These are phyloP conservation scores for Dicrurus megarhynchus DNA, from an alignment of 2,113 vertebrate species.

Conservation along the genomic window DNA sequence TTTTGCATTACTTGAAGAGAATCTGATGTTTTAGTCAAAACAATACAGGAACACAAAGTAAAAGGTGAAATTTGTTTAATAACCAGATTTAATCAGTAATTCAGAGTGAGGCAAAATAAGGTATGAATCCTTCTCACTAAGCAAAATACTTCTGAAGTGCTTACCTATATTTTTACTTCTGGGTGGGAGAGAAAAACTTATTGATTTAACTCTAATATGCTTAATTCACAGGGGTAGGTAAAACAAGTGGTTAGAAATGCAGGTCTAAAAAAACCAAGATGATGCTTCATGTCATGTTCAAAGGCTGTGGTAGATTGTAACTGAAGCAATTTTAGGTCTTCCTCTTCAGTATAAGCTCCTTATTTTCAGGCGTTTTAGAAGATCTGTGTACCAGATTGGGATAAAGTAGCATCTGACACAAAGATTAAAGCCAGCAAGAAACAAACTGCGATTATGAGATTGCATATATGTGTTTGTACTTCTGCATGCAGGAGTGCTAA, in stretches of 20 bases:
- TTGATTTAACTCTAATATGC: not conserved
- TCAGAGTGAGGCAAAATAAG: not conserved
- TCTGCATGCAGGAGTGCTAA: not conserved
- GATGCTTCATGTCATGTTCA: not conserved
- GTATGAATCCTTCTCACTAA: not conserved
- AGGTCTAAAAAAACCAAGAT: not conserved
- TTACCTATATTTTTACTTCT: not conserved
- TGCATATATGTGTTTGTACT: not conserved
- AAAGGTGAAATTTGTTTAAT: not conserved
- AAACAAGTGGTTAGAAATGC: not conserved
- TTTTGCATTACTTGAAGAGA: not conserved
- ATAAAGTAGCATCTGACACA: conserved; percentile 52
- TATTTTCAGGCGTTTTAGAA: not conserved
- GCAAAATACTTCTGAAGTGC: not conserved
- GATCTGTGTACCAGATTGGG: not conserved
- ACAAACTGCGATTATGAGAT: not conserved
- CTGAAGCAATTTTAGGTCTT: conserved; percentile 5
- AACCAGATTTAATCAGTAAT: not conserved
- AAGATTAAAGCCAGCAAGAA: conserved; percentile 45
- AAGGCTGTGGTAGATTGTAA: not conserved
- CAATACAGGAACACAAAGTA: not conserved
- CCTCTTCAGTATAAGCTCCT: conserved; percentile 35
- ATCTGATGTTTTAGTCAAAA: conserved; percentile 2
- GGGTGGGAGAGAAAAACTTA: not conserved
- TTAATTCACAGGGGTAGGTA: not conserved